Percentiles rank a stretch among this genome's conserved stretches.
Conservation (phyloP, 2,113 vertebrate genomes). For the Perca schrenkii region DNA sequence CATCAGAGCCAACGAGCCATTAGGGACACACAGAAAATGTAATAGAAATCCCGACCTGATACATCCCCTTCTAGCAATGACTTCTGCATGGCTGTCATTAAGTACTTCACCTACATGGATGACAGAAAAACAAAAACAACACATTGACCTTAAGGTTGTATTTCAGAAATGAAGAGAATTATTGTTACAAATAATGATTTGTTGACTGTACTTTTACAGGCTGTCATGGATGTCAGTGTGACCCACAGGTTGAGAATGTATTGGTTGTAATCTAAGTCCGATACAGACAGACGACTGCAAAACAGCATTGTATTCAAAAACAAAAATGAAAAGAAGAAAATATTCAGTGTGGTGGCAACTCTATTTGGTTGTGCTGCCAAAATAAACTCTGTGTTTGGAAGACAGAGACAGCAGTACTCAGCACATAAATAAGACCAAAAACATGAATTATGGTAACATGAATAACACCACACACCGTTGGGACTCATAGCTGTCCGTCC, state of each 20-base stretch:
- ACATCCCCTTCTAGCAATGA: conserved; percentile 93
- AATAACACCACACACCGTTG: conserved; percentile 82
- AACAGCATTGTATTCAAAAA: too few relatives aligned
- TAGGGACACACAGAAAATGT: not conserved
- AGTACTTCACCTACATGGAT: conserved; percentile 88
- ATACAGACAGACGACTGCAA: too few relatives aligned
- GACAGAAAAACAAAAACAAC: not conserved
- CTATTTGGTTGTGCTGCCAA: not conserved
- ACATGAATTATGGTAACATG: not conserved
- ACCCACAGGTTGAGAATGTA: not conserved
- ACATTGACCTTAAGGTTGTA: not conserved
- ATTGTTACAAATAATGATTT: too few relatives aligned
- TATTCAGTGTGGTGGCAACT: not conserved
- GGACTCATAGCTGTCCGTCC: conserved; percentile 90
- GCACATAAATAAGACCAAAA: not conserved
- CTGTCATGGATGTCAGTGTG: not conserved
- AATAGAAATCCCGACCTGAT: conserved; percentile 83
- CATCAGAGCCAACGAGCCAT: not conserved
- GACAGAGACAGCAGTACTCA: not conserved
- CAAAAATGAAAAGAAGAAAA: too few relatives aligned
- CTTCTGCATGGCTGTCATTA: conserved; percentile 97
- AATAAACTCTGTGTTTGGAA: not conserved
- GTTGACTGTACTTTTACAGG: not conserved
- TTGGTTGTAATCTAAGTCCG: not conserved
- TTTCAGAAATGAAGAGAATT: not conserved